Base-by-base conservation (phyloP, 2,797 vertebrate species). In the Thalassophryne amazonica region DNA sequence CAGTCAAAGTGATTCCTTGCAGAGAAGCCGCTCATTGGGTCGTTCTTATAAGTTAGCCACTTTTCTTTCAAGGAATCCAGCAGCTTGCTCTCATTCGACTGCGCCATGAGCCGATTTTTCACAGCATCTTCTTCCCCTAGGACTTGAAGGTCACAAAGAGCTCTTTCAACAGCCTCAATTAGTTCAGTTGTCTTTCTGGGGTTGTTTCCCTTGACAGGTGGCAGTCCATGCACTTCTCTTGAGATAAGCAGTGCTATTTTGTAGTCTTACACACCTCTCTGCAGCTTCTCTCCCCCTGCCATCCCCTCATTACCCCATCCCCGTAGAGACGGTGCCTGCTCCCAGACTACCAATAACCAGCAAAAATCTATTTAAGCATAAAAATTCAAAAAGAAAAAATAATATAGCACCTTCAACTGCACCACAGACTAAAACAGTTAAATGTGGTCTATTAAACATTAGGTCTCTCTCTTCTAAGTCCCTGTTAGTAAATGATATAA, bases 151-250 rank as follows among this genome's bases (percentile, higher is more conserved):
- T 57, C 24, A 2, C n/a, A 15, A 15, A 43, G 22, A n/a, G 55
- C 43, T 6, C 27, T 36, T 11, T 56, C 49, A 19, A 61, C 49
- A 1, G 60, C 38, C 8, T 57, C 53, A 16, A 58, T 65, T 7
- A 60, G 7, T 28, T 46, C 40, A 1, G 65, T 28, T 8, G 29
- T 35, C 17, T 39, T 48, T 12, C 37, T 21, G 4, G 59, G 50
- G 5, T 56, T 16, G 17, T 50, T 29, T 18, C 47, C 23, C 17
- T 30, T 59, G 6, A 57, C 17, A 15, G 37, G n/a, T 13, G 45
- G 36, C 14, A 50, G 11, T 4, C 11, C 18, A 13, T 60, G 21
- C 6, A 60, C 22, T 19, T 57, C 45, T 17, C 62, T 22, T 0
- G 24, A n/a, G 17, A 30, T 50, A 1, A 30, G 6, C 3, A 38